Percentiles rank a stretch among this genome's conserved stretches.
These are phyloP conservation scores for Thymelicus sylvestris DNA, from an alignment of 2,888 invertebrate genomes.

Conservation along the genomic window DNA sequence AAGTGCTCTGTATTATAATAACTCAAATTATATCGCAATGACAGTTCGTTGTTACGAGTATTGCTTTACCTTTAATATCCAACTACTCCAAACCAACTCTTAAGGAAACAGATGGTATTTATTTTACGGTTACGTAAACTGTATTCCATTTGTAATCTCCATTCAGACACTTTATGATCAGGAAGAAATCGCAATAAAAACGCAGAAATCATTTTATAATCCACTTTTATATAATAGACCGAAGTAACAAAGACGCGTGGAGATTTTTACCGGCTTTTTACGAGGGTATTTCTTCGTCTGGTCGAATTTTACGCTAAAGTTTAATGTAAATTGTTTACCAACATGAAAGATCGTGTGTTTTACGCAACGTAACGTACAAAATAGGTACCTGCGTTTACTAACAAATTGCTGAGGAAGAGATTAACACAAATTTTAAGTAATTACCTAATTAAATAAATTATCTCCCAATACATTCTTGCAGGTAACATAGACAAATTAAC, in stretches of 20 bases:
- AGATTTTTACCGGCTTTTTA: neutral
- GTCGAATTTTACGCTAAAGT: neutral
- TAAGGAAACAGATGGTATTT: constrained; percentile 39
- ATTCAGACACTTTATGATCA: constrained; percentile 60
- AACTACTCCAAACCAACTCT: neutral
- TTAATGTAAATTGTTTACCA: neutral
- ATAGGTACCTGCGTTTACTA: too few relatives aligned
- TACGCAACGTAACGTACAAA: too few relatives aligned
- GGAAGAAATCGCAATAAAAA: constrained; percentile 68
- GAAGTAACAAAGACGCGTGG: neutral
- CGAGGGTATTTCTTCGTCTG: neutral
- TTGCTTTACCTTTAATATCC: neutral
- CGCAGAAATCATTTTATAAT: constrained; percentile 48
- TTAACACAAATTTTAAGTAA: too few relatives aligned
- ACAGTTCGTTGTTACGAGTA: neutral
- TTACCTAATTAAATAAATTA: too few relatives aligned
- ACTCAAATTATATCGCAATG: constrained; percentile 3
- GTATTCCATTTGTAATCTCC: constrained; percentile 52
- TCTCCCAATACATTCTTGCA: too few relatives aligned
- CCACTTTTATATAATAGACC: constrained; percentile 5
- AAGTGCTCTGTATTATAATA: constrained; percentile 4
- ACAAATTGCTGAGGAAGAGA: too few relatives aligned
- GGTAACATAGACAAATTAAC: too few relatives aligned
- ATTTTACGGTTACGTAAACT: constrained; percentile 54
- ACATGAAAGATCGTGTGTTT: too few relatives aligned